phyloP scores from a whole-genome alignment of 30 jellyfish, hydroid and myxozoan genomes.

The Turritopsis rubra region DNA sequence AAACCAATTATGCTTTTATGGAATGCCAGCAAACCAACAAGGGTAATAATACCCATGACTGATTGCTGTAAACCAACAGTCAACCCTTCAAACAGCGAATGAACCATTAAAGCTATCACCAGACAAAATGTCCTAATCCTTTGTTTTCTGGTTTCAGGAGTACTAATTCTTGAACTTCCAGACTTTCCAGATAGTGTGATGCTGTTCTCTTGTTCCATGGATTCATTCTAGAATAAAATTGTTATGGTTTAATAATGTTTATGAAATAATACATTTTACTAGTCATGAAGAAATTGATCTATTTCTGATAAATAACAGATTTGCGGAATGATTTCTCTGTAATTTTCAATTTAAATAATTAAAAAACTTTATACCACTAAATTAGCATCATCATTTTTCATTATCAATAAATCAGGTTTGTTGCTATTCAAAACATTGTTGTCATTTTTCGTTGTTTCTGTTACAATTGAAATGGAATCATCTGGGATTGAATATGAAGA shows the following conservation, averaged over 20 bases:
- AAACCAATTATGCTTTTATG: constrained; percentile 45
- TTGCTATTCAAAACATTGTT: background rate
- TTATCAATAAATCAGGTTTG: background rate
- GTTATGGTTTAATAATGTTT: background rate
- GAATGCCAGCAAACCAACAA: constrained; percentile 26
- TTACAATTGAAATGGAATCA: background rate
- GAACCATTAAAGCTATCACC: constrained; percentile 34
- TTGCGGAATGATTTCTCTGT: background rate
- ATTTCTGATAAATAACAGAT: background rate
- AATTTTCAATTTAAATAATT: background rate
- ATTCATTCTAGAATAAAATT: background rate
- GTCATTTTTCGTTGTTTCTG: background rate
- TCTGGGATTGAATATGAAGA: background rate
- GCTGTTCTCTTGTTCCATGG: background rate
- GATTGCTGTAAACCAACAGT: constrained; percentile 36
- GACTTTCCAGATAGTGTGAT: background rate
- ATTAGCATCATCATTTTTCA: background rate
- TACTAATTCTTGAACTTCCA: background rate
- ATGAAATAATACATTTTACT: background rate
- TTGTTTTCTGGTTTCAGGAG: background rate
- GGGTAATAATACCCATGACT: constrained; percentile 12
- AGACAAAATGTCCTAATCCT: constrained; percentile 33
- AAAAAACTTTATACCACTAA: background rate
- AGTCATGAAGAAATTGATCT: background rate
- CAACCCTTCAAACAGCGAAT: constrained; percentile 45